phyloP scores from a whole-genome alignment of 2,113 vertebrate species.

The Suricata suricatta region DNA sequence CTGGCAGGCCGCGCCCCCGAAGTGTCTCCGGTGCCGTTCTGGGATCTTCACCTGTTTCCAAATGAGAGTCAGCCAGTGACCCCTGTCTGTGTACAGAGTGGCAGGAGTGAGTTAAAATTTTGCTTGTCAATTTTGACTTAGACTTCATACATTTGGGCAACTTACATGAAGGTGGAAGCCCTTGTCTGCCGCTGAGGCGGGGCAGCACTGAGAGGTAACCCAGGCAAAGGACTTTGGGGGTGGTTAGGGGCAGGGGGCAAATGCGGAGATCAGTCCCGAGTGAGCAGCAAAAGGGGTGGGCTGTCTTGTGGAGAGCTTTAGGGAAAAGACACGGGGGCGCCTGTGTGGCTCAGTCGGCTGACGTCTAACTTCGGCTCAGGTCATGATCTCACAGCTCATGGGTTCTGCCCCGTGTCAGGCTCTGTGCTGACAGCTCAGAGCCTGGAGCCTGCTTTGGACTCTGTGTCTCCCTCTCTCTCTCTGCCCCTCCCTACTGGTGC shows the following conservation, averaged over 20 bases:
- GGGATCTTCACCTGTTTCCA: neutral
- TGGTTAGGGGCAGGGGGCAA: neutral
- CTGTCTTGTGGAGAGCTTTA: neutral
- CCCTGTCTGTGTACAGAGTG: neutral
- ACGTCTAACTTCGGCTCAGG: too few species aligned
- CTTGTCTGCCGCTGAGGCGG: neutral
- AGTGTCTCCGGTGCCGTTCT: neutral
- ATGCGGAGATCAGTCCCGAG: neutral
- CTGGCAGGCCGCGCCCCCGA: neutral
- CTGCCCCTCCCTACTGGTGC: too few species aligned
- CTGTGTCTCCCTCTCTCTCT: too few species aligned
- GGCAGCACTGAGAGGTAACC: neutral
- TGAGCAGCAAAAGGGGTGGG: neutral
- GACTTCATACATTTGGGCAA: neutral
- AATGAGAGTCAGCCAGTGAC: neutral
- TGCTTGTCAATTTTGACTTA: neutral
- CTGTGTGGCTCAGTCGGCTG: too few species aligned
- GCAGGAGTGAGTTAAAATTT: neutral
- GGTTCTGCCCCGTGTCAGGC: too few species aligned
- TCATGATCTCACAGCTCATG: too few species aligned
- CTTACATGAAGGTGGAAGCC: neutral
- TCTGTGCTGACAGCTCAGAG: too few species aligned
- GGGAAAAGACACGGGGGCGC: too few species aligned
- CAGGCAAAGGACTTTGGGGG: neutral
- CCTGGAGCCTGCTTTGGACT: too few species aligned